A percentile compares a stretch with the other conserved stretches of the same genome.
phyloP scores from a whole-genome alignment of 2,113 vertebrate species.

The Chaenogobius annularis region DNA sequence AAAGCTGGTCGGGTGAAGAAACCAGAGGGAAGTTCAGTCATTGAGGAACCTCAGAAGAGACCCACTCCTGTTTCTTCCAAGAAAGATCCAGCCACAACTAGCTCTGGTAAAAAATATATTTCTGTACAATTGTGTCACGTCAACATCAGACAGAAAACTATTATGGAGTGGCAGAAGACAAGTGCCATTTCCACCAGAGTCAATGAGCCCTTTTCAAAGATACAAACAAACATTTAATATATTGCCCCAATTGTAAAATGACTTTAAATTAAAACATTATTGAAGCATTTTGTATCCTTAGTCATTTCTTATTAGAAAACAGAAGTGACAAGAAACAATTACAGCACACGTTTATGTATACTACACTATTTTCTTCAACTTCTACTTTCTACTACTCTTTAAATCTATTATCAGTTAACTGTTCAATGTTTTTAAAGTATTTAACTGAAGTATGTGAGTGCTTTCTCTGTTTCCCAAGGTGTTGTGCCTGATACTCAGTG shows the following conservation, averaged over 20 bases:
- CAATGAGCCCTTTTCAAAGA: no score
- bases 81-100: slow-evolving; percentile 74
- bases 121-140: neutral
- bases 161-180: neutral
- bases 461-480: slow-evolving; percentile 44
- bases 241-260: no score
- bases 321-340: neutral
- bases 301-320: neutral
- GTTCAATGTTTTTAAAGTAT: neutral
- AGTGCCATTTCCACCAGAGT: no score
- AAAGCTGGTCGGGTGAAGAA: slow-evolving; percentile 86
- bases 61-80: slow-evolving; percentile 60
- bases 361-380: neutral
- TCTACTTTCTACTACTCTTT: neutral
- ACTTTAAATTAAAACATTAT: no score
- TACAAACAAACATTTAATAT: no score
- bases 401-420: neutral
- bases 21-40: slow-evolving; percentile 71
- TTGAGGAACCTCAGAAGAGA: slow-evolving; percentile 84
- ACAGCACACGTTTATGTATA: neutral
- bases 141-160: neutral
- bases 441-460: neutral
- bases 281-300: no score
- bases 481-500: slow-evolving; percentile 83
- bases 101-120: slow-evolving; percentile 63